Evolutionary conservation across 2,888 invertebrate genomes (phyloP), one percentile per base, ranked within the genome.

Genomic region (Drosophila siamana): DNA sequence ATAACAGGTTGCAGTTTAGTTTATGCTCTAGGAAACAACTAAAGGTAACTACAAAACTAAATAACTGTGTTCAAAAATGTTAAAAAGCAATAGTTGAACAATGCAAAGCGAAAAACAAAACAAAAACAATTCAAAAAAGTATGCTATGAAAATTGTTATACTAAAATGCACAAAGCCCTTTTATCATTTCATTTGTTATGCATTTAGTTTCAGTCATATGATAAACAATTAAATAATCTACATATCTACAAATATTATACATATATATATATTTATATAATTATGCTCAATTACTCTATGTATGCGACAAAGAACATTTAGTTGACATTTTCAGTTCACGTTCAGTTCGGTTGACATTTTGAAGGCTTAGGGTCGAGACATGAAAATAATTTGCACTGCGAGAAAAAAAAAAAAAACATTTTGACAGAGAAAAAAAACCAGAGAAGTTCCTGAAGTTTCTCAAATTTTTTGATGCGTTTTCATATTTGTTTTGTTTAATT

Each of bases 121-220:
- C 11, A 60, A 55, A 79, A 67, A 44, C 57, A 78, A 70, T 69
- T 72, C 69, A 74, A 68, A 78, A 80, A 80, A 74, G 74, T 86
- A 86, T 86, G 82, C 85, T 86, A 83, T 76, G 62, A 79, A 77
- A 83, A 80, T 69, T 77, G 43, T 76, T 73, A 51, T 63, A 70
- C 54, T 71, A 78, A 89, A 82, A 81, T 90, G 90, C 90, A 90
- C 90, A 79, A 89, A 80, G 44, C 65, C 86, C 81, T 74, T 76
- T 78, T 75, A 63, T 60, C 48, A 66, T 70, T 81, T 80, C 11
- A 70, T 78, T 74, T 67, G 62, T 69, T 71, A 65, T 81, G 63
- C 62, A 56, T 67, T 71, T 67, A 55, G 50, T 72, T 74, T 54
- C 50, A 43, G 48, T 68, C 59, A 43, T 68, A 68, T 69, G 48